Percentiles rank a stretch among this genome's conserved stretches.
Evolutionary conservation across 2,113 vertebrate genomes (phyloP).

Genomic region (Litocranius walleri): DNA sequence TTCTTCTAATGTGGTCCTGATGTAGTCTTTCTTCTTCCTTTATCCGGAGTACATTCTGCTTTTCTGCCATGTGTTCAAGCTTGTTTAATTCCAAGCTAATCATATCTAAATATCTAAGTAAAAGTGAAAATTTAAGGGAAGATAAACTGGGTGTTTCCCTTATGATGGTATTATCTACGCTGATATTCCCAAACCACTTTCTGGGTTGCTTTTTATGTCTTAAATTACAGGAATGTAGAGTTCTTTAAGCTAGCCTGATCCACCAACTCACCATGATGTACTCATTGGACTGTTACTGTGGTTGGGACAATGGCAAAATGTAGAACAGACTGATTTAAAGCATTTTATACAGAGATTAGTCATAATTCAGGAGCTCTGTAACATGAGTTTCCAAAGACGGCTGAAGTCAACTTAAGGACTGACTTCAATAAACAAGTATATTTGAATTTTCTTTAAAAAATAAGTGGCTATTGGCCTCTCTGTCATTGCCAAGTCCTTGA

Average conservation of each 20-base stretch:
- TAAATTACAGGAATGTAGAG: slow-evolving; percentile 14
- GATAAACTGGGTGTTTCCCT: slow-evolving; percentile 2
- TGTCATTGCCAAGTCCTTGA: background rate
- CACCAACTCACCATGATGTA: background rate
- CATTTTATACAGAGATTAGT: slow-evolving; percentile 12
- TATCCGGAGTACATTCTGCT: background rate
- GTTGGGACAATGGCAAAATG: background rate
- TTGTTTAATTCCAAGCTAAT: slow-evolving; percentile 57
- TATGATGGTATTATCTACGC: background rate
- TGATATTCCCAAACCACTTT: background rate
- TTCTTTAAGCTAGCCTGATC: background rate
- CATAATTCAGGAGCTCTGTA: background rate
- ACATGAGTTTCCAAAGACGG: background rate
- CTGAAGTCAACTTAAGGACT: background rate
- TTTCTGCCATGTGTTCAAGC: background rate
- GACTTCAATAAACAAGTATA: background rate
- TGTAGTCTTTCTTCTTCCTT: background rate
- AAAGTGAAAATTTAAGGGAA: slow-evolving; percentile 38
- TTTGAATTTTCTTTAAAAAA: slow-evolving; percentile 33
- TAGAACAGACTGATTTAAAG: background rate
- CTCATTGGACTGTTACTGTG: background rate
- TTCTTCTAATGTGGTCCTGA: background rate
- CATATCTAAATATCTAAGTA: slow-evolving; percentile 48
- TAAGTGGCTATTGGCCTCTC: background rate
- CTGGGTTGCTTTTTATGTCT: background rate